A percentile compares a stretch with the other conserved stretches of the same genome.
phyloP scores from a whole-genome alignment of 35 echinoderm and acorn worm genomes.

The Holothuria glaberrima region DNA sequence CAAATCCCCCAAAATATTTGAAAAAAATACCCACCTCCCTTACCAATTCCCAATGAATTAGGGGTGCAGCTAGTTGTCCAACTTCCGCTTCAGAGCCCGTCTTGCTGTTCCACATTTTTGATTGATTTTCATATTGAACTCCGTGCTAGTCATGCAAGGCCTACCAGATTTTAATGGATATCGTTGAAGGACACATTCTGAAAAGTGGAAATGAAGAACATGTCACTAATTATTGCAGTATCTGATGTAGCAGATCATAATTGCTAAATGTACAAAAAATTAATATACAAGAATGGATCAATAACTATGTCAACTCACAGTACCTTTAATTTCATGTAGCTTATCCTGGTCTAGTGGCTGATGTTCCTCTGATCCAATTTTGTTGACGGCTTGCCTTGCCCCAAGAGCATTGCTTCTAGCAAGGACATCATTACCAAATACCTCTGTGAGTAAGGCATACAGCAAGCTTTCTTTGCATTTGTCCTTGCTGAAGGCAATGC shows the following conservation, averaged over 20 bases:
- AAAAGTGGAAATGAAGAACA: not conserved
- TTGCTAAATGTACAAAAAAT: not conserved
- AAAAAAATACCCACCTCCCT: not conserved
- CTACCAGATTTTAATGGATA: not conserved
- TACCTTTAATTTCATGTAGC: slow-evolving; percentile 13
- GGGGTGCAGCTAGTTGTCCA: not conserved
- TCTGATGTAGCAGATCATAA: not conserved
- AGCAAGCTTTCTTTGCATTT: slow-evolving; percentile 12
- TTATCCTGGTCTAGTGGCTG: not conserved
- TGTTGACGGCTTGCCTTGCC: not conserved
- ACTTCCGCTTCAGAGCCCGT: not conserved
- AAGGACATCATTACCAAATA: not conserved
- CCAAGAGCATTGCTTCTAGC: not conserved
- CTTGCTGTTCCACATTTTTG: not conserved
- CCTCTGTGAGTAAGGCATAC: not conserved
- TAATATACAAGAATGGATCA: not conserved
- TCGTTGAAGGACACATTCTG: slow-evolving; percentile 5
- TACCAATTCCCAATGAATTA: not conserved
- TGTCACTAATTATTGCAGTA: not conserved
- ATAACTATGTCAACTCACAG: not conserved
- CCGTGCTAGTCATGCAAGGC: not conserved
- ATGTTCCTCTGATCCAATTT: not conserved
- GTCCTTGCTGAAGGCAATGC: not conserved
- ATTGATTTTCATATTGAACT: not conserved
- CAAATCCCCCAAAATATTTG: not conserved